phyloP scores from a whole-genome alignment of 2,113 vertebrate species.

The Vulpes lagopus region DNA sequence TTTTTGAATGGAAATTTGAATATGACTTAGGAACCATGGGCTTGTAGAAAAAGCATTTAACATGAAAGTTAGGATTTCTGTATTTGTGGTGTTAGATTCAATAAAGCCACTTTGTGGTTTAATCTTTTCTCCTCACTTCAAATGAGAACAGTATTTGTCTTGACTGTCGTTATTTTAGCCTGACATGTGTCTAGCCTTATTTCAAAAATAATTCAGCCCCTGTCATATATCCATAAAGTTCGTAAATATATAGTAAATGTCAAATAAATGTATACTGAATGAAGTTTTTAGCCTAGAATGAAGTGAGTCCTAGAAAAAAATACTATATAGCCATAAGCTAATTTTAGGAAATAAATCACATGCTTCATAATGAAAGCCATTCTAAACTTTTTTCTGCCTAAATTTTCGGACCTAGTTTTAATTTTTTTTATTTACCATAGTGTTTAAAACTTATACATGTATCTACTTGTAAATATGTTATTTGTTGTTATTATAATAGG shows the following conservation, averaged over 20 bases:
- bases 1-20: slow-evolving; percentile 22
- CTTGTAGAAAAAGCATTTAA: slow-evolving; percentile 28
- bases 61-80: not conserved
- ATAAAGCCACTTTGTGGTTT: not conserved
- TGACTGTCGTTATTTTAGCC: not conserved
- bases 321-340: not conserved
- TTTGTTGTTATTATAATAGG: not conserved
- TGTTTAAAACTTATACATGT: not conserved
- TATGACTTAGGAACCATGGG: not conserved
- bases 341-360: slow-evolving; percentile 21
- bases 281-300: slow-evolving; percentile 4
- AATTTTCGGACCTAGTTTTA: not conserved
- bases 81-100: slow-evolving; percentile 32
- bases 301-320: not conserved
- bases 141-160: not conserved
- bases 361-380: not conserved
- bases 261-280: not conserved
- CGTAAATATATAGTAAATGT: not conserved
- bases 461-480: slow-evolving; percentile 18
- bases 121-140: slow-evolving; percentile 9
- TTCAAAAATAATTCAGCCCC: not conserved
- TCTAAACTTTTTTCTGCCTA: not conserved
- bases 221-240: not conserved
- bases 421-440: not conserved
- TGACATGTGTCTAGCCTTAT: not conserved